Percentiles rank a stretch among this genome's conserved stretches.
These are phyloP conservation scores for Epirrhoe alternata DNA, from an alignment of 2,888 invertebrate genomes.

Conservation along the genomic window DNA sequence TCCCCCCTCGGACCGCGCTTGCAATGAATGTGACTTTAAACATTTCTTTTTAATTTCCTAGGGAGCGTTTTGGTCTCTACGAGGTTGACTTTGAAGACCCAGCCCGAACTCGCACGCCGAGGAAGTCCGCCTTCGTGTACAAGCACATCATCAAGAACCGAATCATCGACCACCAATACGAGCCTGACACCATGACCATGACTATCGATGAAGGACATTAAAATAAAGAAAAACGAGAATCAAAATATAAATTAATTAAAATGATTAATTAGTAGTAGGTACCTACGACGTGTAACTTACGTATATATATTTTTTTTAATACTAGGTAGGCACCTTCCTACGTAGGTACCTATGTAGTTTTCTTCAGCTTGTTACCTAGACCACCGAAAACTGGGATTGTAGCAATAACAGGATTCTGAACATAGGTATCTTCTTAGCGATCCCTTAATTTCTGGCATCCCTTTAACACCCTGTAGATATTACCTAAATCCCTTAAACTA, in stretches of 20 bases:
- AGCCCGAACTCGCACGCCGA: conserved; percentile 85
- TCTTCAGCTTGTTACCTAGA: too few relatives aligned
- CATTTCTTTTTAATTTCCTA: conserved; percentile 52
- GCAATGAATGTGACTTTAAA: background rate
- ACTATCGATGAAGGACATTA: conserved; percentile 61
- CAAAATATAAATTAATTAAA: background rate
- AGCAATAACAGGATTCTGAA: too few relatives aligned
- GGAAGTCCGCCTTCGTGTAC: conserved; percentile 85
- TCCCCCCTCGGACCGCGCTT: background rate
- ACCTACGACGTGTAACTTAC: background rate
- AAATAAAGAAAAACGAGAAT: too few relatives aligned
- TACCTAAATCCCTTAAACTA: too few relatives aligned
- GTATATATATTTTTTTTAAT: background rate
- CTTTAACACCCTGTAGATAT: too few relatives aligned
- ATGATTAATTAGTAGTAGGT: background rate
- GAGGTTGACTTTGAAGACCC: conserved; percentile 87
- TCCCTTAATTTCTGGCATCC: too few relatives aligned
- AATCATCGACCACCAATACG: conserved; percentile 62
- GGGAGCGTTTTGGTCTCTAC: conserved; percentile 88
- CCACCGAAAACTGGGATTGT: too few relatives aligned
- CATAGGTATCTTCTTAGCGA: too few relatives aligned
- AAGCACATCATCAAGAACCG: conserved; percentile 81
- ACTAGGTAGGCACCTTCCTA: too few relatives aligned
- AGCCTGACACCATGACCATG: conserved; percentile 62
- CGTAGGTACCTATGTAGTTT: too few relatives aligned